These are phyloP conservation scores for Xestia rhomboidea DNA, from an alignment of 2,888 invertebrate species.

Conservation along the genomic window DNA sequence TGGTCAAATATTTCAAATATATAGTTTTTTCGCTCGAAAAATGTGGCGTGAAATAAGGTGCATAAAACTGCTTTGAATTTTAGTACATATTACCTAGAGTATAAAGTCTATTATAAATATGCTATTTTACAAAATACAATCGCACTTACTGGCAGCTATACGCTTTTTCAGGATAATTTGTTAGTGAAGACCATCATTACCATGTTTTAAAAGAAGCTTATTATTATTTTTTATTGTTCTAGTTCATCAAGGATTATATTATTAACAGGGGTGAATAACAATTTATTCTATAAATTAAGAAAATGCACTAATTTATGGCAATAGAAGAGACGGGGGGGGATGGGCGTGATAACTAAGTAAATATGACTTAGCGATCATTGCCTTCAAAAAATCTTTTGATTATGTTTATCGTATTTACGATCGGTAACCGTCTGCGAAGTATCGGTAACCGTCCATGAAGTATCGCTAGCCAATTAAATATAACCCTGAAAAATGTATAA, in stretches of 20 bases:
- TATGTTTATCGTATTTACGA: not conserved
- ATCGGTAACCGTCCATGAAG: not conserved
- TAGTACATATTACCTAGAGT: not conserved
- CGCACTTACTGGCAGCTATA: slow-evolving; percentile 12
- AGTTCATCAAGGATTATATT: slow-evolving; percentile 17
- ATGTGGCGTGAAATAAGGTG: not conserved
- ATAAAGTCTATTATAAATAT: slow-evolving; percentile 6
- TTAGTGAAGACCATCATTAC: slow-evolving; percentile 33
- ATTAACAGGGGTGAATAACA: slow-evolving; percentile 18
- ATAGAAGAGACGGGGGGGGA: not conserved
- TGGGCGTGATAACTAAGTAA: not conserved
- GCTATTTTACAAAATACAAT: slow-evolving; percentile 31
- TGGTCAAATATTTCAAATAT: not conserved
- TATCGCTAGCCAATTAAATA: not conserved
- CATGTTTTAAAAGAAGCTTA: slow-evolving; percentile 1
- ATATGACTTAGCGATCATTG: not conserved
- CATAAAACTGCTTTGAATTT: not conserved
- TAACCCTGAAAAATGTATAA: not conserved
- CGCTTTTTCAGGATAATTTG: slow-evolving; percentile 1
- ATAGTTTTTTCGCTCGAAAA: not conserved
- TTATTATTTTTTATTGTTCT: slow-evolving; percentile 7
- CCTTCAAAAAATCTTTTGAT: not conserved
- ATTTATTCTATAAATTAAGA: slow-evolving; percentile 6
- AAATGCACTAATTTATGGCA: slow-evolving; percentile 39
- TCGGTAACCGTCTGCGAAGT: not conserved